Percentiles rank a stretch among this genome's conserved stretches.
Evolutionary conservation across 1,140 invertebrate species (phyloP).

Genomic region (Octopus bimaculoides): DNA sequence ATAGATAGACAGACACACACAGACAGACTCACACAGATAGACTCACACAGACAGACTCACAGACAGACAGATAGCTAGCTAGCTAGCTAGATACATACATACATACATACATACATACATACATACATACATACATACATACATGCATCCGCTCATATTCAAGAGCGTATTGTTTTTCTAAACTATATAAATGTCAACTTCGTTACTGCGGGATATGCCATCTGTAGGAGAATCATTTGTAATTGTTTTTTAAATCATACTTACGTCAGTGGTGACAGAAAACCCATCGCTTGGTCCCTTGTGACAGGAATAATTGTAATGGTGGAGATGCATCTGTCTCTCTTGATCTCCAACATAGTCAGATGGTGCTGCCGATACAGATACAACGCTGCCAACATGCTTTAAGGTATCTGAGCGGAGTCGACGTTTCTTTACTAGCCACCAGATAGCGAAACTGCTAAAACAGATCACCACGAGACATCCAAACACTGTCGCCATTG

Average conservation of each 20-base stretch:
- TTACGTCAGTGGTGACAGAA: neutral
- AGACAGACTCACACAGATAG: too few relatives aligned
- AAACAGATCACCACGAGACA: constrained; percentile 23
- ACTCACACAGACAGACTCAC: too few relatives aligned
- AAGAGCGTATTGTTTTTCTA: too few relatives aligned
- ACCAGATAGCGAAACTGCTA: constrained; percentile 20
- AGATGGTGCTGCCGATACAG: constrained; percentile 51
- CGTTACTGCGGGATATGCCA: too few relatives aligned
- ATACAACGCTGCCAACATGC: constrained; percentile 49
- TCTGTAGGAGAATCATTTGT: too few relatives aligned
- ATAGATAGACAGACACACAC: too few relatives aligned
- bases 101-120: too few relatives aligned
- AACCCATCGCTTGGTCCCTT: neutral
- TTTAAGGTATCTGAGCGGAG: constrained; percentile 31
- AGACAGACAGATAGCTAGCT: too few relatives aligned
- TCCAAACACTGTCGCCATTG: constrained; percentile 23
- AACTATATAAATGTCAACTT: too few relatives aligned
- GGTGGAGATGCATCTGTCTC: constrained; percentile 24
- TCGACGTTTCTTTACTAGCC: constrained; percentile 23
- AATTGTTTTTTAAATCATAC: neutral
- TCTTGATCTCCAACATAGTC: constrained; percentile 49
- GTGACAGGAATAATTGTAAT: constrained; percentile 18
- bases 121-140: too few relatives aligned
- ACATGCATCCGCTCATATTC: too few relatives aligned
- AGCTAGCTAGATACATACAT: too few relatives aligned